phyloP scores from a whole-genome alignment of 2,888 invertebrate species.

The Xiphydria camelus region DNA sequence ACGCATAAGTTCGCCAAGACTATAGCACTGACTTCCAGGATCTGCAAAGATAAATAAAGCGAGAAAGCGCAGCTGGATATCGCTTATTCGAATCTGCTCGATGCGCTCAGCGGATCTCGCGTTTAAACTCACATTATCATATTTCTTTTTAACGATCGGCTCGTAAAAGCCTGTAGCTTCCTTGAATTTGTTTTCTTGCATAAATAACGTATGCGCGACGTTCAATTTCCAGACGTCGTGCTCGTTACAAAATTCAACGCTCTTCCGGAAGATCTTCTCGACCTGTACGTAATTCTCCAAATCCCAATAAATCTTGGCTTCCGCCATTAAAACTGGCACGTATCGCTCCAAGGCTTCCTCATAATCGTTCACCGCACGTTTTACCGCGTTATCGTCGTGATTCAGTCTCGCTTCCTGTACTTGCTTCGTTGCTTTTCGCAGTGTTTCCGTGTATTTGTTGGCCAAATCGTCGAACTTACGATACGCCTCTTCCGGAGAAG shows the following conservation, averaged over 20 bases:
- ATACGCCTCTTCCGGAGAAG: conserved; percentile 94
- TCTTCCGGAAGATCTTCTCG: conserved; percentile 94
- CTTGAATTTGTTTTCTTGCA: conserved; percentile 98
- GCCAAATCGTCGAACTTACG: conserved; percentile 94
- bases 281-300: conserved; percentile 94
- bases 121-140: conserved; percentile 70
- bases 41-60: conserved; percentile 58
- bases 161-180: conserved; percentile 98
- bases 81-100: too few relatives aligned
- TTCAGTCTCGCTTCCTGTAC: conserved; percentile 90
- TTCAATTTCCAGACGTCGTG: conserved; percentile 97
- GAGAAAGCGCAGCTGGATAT: too few relatives aligned
- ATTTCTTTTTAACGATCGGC: conserved; percentile 93
- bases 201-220: conserved; percentile 97
- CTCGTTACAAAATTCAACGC: conserved; percentile 97
- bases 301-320: conserved; percentile 99
- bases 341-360: conserved; percentile 90
- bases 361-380: conserved; percentile 88
- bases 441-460: conserved; percentile 83
- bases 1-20: conserved; percentile 98
- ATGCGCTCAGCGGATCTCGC: background rate
- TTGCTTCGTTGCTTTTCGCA: conserved; percentile 90
- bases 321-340: conserved; percentile 98
- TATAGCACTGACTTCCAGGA: conserved; percentile 94
- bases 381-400: conserved; percentile 85